Evolutionary conservation across 1,140 invertebrate genomes (phyloP), one percentile per base, ranked within the genome.

Genomic region (Scaptomyza pallida): DNA sequence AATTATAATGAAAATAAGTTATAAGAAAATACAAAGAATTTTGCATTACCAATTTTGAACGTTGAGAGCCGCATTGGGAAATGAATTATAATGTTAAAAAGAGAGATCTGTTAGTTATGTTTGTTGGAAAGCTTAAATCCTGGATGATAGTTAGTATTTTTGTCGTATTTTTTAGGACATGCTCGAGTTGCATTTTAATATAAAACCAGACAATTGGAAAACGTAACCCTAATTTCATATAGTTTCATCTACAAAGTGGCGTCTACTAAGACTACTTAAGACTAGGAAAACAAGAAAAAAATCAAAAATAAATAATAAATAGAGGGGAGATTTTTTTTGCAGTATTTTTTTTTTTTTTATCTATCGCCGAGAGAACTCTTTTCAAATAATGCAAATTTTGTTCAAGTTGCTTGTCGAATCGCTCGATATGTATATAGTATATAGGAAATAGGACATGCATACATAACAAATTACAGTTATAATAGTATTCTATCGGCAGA

Each of bases 191-290:
- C 30, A 13, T 13, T 26, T 35, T 5, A 78, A 71, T 79, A 90
- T 89, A 91, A 90, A 91, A 91, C 89, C 90, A 89, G 89, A 91
- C 90, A 89, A 79, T 83, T 47, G 72, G 68, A 57, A n/a, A 75
- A 64, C 78, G 82, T 86, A 86, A 73, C 70, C 82, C 69, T 74
- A 64, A 43, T 37, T 62, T 77, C 54, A 35, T 43, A 15, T 35
- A 0, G 10, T 33, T 59, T 51, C 12, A 50, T 17, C 67, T 70
- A 56, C 52, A 23, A 30, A 30, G 15, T 44, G 23, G 48, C n/a
- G n/a, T n/a, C n/a, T n/a, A n/a, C n/a, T n/a, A n/a, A n/a, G n/a
- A n/a, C n/a, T n/a, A 54, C 59, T 69, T 54, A 69, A 33, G 23
- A 16, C 13, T 69, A 45, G 45, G 50, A 19, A 44, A 51, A 37